Base-by-base conservation (phyloP, 2,797 vertebrate species). In the Decapterus maruadsi region DNA sequence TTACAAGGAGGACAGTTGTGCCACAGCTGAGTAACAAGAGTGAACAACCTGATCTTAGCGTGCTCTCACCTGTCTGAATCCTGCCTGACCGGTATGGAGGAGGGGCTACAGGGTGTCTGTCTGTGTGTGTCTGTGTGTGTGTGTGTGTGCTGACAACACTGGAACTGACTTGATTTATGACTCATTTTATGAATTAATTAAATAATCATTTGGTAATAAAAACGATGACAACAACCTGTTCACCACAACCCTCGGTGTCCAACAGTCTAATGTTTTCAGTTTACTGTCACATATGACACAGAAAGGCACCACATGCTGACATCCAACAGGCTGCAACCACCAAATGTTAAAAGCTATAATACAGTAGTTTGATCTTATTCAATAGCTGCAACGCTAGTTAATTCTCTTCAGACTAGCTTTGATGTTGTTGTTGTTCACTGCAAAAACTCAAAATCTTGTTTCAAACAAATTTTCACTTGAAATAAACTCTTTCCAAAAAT, bases 1-100 rank as follows among this genome's bases (percentile, higher is more conserved):
- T 89, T 83, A 88, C 82, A 53, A 5, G 38, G 22, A 63, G 20
- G 51, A 82, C 57, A 69, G 80, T 0, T 53, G 78, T 72, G 74
- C 60, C 55, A 59, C 69, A 69, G 61, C 65, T 16, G n/a, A 80
- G 69, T 31, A 66, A 64, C 50, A 67, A 60, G 50, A 72, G 73
- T 54, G 84, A 75, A 88, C 72, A 72, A 86, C 73, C 81, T 73
- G 84, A 86, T 80, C 82, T 74, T 62, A 75, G 84, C 93, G 42
- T 88, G 92, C 89, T 90, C 89, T 84, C 91, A 95, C 94, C 94
- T 94, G 92, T 82, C 83, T 72, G 56, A 90, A 93, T 94, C 94
- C 92, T 92, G 94, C 84, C 87, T 66, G 91, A 94, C 94, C 86
- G 89, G 93, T 94, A 91, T 89, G 83, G 83, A 78, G 88, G 92